Percentiles rank a stretch among this genome's conserved stretches.
Conservation (phyloP, 1,140 invertebrate species). For the Eumaeus atala region DNA sequence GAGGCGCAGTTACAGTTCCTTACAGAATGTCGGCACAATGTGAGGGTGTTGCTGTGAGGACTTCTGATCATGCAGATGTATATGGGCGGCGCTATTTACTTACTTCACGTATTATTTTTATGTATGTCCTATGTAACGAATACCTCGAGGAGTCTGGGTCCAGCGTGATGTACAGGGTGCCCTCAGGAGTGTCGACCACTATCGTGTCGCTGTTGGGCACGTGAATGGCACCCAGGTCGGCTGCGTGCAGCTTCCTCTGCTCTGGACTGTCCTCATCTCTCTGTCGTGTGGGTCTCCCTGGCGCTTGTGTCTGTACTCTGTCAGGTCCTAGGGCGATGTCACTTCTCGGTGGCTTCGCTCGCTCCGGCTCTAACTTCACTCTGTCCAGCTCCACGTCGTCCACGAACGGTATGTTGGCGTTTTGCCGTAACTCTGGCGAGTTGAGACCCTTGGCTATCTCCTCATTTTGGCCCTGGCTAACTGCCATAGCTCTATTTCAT, state of each 20-base stretch:
- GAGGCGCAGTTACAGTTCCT: no score
- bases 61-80: no score
- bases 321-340: constrained; percentile 37
- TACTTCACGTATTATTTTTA: no score
- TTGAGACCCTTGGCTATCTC: constrained; percentile 51
- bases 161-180: constrained; percentile 60
- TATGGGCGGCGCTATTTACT: no score
- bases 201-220: constrained; percentile 59
- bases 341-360: no score
- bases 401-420: constrained; percentile 44
- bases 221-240: constrained; percentile 47
- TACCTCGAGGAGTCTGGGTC: constrained; percentile 40
- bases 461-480: constrained; percentile 24
- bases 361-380: constrained; percentile 30
- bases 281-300: constrained; percentile 33
- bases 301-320: constrained; percentile 26
- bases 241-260: constrained; percentile 40
- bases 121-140: constrained; percentile 13
- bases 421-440: constrained; percentile 45
- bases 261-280: constrained; percentile 31
- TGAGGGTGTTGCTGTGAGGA: no score
- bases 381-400: constrained; percentile 30
- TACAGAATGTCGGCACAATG: no score
- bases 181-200: constrained; percentile 64
- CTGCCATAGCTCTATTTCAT: constrained; percentile 43